Base-by-base conservation (phyloP, 2,113 vertebrate species). In the Verasper variegatus region DNA sequence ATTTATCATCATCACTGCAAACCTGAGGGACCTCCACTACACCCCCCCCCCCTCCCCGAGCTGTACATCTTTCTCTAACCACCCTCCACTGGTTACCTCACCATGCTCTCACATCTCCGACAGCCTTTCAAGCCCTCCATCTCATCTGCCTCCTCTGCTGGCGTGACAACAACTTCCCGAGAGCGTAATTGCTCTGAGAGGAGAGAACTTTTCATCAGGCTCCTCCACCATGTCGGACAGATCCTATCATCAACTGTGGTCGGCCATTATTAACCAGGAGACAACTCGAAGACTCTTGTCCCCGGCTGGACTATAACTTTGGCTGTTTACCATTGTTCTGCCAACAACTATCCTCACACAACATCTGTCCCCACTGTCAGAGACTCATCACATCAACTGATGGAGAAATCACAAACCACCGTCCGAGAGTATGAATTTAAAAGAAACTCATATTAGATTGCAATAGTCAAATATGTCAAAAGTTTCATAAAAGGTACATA, bases 171-270 rank as follows among this genome's bases (percentile, higher is more conserved):
- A 69, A 59, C 54, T 68, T 74, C 72, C 75, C 60, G 31, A 54
- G 72, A 76, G 70, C 67, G 66, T 88, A 65, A 82, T 75, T 80
- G 61, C 61, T 74, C 31, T 26, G 66, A 77, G 65, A 71, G 37
- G 35, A 76, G 57, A 68, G 67, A 74, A 85, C 73, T 70, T 79
- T 81, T 76, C 77, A 71, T 79, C 81, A 59, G 74, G 40, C 59
- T 64, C 17, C 65, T 63, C 23, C 65, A 31, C 14, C 68, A 45
- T 2, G 47, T 81, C 71, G 76, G 86, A 78, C 77, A 70, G 77
- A 27, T 68, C 67, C 68, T 60, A 73, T 79, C 71, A 71, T 82
- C 67, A 80, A 17, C 54, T 27, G 74, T 47, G 23, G 3, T 79
- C 40, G 59, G 45, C 31, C 58, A 7, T 63, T 74, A 63, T 73